Base-by-base conservation (phyloP, 2,888 invertebrate genomes). In the Nemurella pictetii region DNA sequence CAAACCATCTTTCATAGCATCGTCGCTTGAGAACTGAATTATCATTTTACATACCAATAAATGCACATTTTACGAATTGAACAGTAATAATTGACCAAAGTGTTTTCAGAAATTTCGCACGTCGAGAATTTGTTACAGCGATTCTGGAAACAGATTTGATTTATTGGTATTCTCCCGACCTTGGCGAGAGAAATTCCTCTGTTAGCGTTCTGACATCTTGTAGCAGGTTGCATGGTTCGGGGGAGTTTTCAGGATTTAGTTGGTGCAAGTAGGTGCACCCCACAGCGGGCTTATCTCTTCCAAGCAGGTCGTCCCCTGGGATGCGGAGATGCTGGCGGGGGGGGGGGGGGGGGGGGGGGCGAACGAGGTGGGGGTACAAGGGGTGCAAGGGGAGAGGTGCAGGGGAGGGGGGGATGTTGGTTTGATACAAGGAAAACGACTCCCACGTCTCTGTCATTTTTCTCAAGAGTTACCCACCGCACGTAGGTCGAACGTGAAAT, bases 251-350 rank as follows among this genome's bases (percentile, higher is more conserved):
- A 30, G 30, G 78, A 78, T 78, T 78, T 78, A 27, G 29, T 78
- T 29, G 78, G 55, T 55, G 55, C 55, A 55, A 55, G 85, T 80
- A 81, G 73, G 77, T 1, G 78, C 78, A 78, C 78, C 78, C 78
- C 30, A 27, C 78, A 5, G 30, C 82, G 75, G 85, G 85, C 85
- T 85, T 85, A 85, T 85, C 85, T 85, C 82, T 36, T 36, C 32
- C 81, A 29, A 30, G 84, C 85, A 85, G 85, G 75, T 84, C 81
- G 30, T 3, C 26, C 27, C 35, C 81, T 35, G 36, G 25, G 36
- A 25, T 3, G 29, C n/a, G 4, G n/a, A 30, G 78, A n/a, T 12
- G 28, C 3, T 78, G 28, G 78, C 4, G 28, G 75, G 15, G 28
- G n/a, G 27, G 27, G 27, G 78, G n/a, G 78, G 29, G n/a, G 78